Evolutionary conservation across 1,140 invertebrate species (phyloP), one percentile per base, ranked within the genome.

Genomic region (Drosophila pruinosa): DNA sequence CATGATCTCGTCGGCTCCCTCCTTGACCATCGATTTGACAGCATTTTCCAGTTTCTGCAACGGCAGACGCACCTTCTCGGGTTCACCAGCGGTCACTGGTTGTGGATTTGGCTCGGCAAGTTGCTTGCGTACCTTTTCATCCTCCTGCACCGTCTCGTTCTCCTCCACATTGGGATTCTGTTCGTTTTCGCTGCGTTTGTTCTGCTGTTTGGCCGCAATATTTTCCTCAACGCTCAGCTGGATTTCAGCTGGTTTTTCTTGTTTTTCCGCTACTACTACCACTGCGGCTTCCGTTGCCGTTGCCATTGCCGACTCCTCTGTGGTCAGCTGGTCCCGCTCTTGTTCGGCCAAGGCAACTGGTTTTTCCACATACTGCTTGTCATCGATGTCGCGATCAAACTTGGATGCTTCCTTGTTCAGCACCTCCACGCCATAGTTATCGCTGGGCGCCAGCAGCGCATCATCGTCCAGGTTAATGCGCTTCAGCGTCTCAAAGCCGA

Each of bases 1-100:
- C 93, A 93, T 94, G 3, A 93, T 93, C 80, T 93, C 93, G 38
- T 93, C 93, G 52, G 92, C 91, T 6, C 92, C 92, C 56, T 92
- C 92, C 62, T 90, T 89, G 39, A 75, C 62, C 19, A 72, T 81
- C 71, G 93, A 92, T 52, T 93, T 93, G 61, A 92, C 82, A 14
- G 93, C 93, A 58, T 91, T 92, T 21, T 92, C 91, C 19, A 91
- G 79, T 71, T 93, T 91, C 76, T 85, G 73, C 47, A 93, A 91
- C n/a, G 91, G 83, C 50, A 92, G 90, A 34, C 92, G 92, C 72
- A 91, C 78, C 54, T 91, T 91, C 45, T 91, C 83, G 48, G 90
- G 90, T 78, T 90, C 89, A 88, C 63, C 45, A 56, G 65, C 82
- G 71, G 78, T 88, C 69, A 90, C 52, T 4, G 58, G 34, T 10